phyloP scores from a whole-genome alignment of 2,888 invertebrate genomes.

The Harpagoxenus sublaevis region DNA sequence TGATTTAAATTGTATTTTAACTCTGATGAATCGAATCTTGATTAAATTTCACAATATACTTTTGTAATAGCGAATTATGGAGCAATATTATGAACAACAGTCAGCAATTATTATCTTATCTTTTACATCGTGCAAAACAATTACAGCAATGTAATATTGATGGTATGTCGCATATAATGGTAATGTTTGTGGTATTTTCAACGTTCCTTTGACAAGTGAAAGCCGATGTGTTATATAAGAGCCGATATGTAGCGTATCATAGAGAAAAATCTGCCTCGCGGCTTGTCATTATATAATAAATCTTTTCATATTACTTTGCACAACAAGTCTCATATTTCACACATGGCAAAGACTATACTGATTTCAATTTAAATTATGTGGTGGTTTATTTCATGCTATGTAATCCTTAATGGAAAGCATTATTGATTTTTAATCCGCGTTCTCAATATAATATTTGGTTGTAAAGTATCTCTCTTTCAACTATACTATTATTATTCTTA shows the following conservation, averaged over 20 bases:
- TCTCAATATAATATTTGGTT: neutral
- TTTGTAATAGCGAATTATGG: neutral
- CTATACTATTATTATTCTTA: too few species aligned
- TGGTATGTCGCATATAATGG: neutral
- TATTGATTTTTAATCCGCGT: constrained; percentile 3
- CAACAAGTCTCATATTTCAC: constrained; percentile 44
- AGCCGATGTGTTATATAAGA: neutral
- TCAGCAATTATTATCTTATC: constrained; percentile 1
- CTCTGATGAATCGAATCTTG: too few species aligned
- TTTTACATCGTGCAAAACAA: neutral
- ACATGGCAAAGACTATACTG: too few species aligned
- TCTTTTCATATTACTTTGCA: constrained; percentile 51
- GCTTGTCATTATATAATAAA: neutral
- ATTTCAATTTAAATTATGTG: too few species aligned
- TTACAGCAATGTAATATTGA: neutral
- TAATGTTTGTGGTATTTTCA: neutral
- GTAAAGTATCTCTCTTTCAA: neutral
- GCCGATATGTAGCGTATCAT: constrained; percentile 1
- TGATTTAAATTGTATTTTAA: neutral
- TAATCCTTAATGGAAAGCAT: neutral
- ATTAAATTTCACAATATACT: neutral
- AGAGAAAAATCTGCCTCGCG: constrained; percentile 50
- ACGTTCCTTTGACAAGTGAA: constrained; percentile 38
- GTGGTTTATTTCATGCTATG: neutral
- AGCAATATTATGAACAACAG: neutral